Evolutionary conservation across 2,113 vertebrate genomes (phyloP).

Genomic region (Tachysurus fulvidraco): DNA sequence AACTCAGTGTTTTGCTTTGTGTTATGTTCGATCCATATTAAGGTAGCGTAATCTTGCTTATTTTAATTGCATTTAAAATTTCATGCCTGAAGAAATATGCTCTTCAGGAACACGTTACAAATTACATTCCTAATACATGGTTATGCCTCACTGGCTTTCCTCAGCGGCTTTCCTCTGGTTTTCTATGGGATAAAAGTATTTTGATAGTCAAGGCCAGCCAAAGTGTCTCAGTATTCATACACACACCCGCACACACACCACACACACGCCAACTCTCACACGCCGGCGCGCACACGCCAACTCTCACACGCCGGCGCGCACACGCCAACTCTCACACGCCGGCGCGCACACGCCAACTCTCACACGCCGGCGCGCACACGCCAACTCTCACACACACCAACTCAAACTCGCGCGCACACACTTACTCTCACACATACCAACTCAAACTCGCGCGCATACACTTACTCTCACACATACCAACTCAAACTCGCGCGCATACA

Average conservation of each 20-base stretch:
- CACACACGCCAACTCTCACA: no score
- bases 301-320: no score
- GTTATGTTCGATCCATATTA: neutral
- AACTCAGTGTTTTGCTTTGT: neutral
- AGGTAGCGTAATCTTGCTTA: neutral
- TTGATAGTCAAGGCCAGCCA: neutral
- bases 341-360: no score
- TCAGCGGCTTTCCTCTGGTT: neutral
- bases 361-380: neutral
- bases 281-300: no score
- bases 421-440: no score
- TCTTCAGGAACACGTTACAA: neutral
- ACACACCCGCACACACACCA: no score
- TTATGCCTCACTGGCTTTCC: neutral
- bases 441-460: no score
- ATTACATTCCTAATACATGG: neutral
- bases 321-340: no score
- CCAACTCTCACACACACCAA: no score
- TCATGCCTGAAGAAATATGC: neutral
- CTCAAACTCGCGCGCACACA: neutral
- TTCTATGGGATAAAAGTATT: neutral
- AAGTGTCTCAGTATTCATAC: neutral
- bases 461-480: no score
- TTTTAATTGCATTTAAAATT: neutral
- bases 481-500: no score